Base-by-base conservation (phyloP, 2,797 vertebrate genomes). In the Eulemur mongoz region DNA sequence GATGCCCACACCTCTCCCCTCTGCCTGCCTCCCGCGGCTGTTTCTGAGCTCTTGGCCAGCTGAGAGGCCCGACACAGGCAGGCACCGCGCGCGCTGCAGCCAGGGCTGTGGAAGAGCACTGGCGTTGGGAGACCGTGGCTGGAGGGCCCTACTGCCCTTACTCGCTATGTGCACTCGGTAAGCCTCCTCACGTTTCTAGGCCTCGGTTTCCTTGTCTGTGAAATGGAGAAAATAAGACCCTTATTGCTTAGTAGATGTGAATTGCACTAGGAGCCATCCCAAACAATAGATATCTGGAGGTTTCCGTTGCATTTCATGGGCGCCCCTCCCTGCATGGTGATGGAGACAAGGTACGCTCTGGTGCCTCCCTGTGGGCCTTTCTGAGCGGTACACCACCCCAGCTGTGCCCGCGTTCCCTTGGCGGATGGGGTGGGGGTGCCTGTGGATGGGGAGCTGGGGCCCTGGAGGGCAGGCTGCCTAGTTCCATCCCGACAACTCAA, bases 131-230 rank as follows among this genome's bases (percentile, higher is more conserved):
- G 80, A 63, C 14, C 1, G 14, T 25, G 65, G 23, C 13, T 3
- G 0, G 23, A 38, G 25, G 38, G 23, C 30, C 81, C 2, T 17
- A n/a, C 14, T 30, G 32, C 4, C 14, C 35, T 81, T 43, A 11
- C 27, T 25, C 3, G 1, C 27, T 45, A 13, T 15, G 40, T 94
- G 40, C 12, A 15, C 63, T 12, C 18, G 0, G 57, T 52, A 61
- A 86, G 25, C 45, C n/a, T 87, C 50, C 40, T 91, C 3, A 12
- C 17, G 52, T 59, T 63, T 63, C 61, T 20, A 48, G 83, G 52
- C 35, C 65, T 93, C 87, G 5, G 70, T 92, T 92, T 93, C 13
- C 50, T 70, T 52, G 43, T 52, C 84, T 80, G 80, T 92, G 72
- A 84, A 87, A 38, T 84, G 81, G 87, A 32, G 52, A 81, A 65